A percentile compares a stretch with the other conserved stretches of the same genome.
These are phyloP conservation scores for Leucozona laternaria DNA, from an alignment of 2,888 invertebrate species.

Conservation along the genomic window DNA sequence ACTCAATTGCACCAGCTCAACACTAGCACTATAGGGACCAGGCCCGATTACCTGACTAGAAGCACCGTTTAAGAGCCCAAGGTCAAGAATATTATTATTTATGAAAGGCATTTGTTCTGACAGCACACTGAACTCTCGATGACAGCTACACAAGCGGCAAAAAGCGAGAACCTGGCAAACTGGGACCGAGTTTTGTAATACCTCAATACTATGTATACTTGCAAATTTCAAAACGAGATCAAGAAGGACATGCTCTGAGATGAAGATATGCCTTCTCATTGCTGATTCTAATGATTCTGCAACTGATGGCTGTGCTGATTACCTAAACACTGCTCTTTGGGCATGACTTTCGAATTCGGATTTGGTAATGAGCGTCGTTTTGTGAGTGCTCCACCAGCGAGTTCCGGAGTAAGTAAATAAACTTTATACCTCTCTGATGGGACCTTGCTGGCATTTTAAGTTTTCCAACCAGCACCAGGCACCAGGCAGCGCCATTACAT, in stretches of 20 bases:
- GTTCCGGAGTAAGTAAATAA: constrained; percentile 49
- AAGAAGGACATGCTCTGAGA: constrained; percentile 65
- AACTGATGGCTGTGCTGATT: constrained; percentile 67
- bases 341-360: constrained; percentile 57
- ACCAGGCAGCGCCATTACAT: constrained; percentile 12
- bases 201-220: constrained; percentile 35
- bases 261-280: constrained; percentile 54
- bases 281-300: constrained; percentile 64
- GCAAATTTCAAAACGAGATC: constrained; percentile 70
- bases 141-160: constrained; percentile 71
- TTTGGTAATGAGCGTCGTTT: constrained; percentile 34
- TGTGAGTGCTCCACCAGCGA: constrained; percentile 13
- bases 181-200: constrained; percentile 44
- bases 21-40: constrained; percentile 13
- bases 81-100: constrained; percentile 75
- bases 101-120: constrained; percentile 72
- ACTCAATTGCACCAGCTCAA: constrained; percentile 44
- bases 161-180: constrained; percentile 26
- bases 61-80: constrained; percentile 75
- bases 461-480: neutral
- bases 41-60: constrained; percentile 39
- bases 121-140: constrained; percentile 65
- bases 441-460: constrained; percentile 46
- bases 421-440: neutral
- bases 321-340: constrained; percentile 56